Conservation (phyloP, 1,140 invertebrate species). For the Lepidurus packardi region DNA sequence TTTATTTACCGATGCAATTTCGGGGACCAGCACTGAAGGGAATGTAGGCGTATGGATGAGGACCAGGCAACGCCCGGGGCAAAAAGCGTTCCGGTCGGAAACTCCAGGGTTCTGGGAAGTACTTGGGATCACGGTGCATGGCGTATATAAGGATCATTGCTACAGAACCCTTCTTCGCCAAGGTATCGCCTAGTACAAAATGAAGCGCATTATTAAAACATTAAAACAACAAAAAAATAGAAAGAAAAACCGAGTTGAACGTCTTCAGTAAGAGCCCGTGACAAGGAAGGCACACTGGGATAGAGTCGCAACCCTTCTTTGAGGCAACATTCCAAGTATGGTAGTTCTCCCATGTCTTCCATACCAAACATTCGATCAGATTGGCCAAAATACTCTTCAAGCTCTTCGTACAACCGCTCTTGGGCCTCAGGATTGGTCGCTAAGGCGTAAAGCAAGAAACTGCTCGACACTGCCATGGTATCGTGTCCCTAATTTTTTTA, state of each 20-base stretch:
- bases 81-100: constrained; percentile 73
- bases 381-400: constrained; percentile 30
- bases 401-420: constrained; percentile 42
- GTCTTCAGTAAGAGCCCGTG: constrained; percentile 46
- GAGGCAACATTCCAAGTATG: constrained; percentile 58
- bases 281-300: constrained; percentile 57
- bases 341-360: constrained; percentile 44
- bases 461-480: constrained; percentile 48
- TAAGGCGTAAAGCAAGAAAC: constrained; percentile 45
- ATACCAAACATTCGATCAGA: constrained; percentile 19
- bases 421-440: constrained; percentile 47
- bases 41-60: constrained; percentile 60
- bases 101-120: constrained; percentile 63
- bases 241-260: constrained; percentile 42
- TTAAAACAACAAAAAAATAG: neutral
- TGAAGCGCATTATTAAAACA: neutral
- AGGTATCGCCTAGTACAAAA: constrained; percentile 30
- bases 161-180: constrained; percentile 27
- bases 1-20: constrained; percentile 64
- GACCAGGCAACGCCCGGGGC: constrained; percentile 47
- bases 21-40: constrained; percentile 80
- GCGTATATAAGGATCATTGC: constrained; percentile 49
- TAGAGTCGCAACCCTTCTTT: constrained; percentile 57
- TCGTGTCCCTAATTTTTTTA: constrained; percentile 51
- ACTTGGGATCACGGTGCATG: constrained; percentile 59